These are phyloP conservation scores for Balaeniceps rex DNA, from an alignment of 2,113 vertebrate species.

Conservation along the genomic window DNA sequence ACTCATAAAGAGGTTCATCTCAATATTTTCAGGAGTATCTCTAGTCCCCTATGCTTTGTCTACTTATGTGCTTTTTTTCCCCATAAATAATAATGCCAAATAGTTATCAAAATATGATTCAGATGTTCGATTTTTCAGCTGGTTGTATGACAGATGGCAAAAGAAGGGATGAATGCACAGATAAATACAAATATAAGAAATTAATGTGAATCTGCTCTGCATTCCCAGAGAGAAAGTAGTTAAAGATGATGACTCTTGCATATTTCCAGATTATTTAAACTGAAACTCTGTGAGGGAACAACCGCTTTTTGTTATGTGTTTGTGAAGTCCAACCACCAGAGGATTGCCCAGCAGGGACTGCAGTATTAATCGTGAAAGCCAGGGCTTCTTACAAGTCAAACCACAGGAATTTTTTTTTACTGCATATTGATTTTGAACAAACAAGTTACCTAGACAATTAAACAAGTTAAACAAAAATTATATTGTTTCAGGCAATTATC, in stretches of 20 bases:
- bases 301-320: not conserved
- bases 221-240: not conserved
- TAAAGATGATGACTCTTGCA: not conserved
- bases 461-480: slow-evolving; percentile 44
- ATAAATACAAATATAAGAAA: not conserved
- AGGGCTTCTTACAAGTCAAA: not conserved
- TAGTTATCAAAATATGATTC: not conserved
- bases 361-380: not conserved
- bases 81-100: not conserved
- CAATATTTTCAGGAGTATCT: not conserved
- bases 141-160: not conserved
- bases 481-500: slow-evolving; percentile 27
- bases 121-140: not conserved
- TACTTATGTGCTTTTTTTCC: not conserved
- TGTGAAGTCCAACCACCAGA: not conserved
- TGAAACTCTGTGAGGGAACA: not conserved
- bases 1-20: not conserved
- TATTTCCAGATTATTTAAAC: not conserved
- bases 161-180: not conserved
- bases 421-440: slow-evolving; percentile 21
- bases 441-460: slow-evolving; percentile 17
- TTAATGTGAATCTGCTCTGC: not conserved
- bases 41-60: not conserved
- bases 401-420: not conserved
- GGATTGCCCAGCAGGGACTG: not conserved